Conservation (phyloP, 2,888 invertebrate genomes). For the Chrysolina americana region DNA sequence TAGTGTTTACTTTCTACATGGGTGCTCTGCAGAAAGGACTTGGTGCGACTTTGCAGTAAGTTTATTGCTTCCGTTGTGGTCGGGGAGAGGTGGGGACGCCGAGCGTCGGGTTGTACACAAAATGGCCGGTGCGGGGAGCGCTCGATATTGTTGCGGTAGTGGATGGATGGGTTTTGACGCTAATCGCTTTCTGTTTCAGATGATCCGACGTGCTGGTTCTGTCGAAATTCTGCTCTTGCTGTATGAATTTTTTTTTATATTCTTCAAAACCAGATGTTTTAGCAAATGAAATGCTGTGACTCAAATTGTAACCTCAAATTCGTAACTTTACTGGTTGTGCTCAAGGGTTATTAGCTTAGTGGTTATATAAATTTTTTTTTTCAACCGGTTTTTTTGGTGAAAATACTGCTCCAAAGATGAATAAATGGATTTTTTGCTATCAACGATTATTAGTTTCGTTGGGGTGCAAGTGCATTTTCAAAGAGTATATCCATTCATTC, state of each 20-base stretch:
- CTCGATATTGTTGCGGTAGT: constrained; percentile 40
- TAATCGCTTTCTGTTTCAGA: constrained; percentile 4
- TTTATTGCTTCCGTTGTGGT: constrained; percentile 29
- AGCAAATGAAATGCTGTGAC: too few relatives aligned
- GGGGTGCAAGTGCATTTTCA: too few relatives aligned
- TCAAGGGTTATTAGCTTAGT: too few relatives aligned
- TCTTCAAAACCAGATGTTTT: not conserved
- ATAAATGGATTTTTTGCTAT: too few relatives aligned
- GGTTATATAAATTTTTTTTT: too few relatives aligned
- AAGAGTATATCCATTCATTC: too few relatives aligned
- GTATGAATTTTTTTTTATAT: not conserved
- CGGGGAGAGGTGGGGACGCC: constrained; percentile 15
- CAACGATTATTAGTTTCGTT: too few relatives aligned
- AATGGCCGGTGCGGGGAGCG: constrained; percentile 35
- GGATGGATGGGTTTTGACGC: not conserved
- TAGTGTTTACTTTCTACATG: not conserved
- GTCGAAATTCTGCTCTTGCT: not conserved
- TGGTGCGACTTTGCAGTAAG: constrained; percentile 35
- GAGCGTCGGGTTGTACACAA: constrained; percentile 30
- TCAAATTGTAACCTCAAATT: too few relatives aligned
- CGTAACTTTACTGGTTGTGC: too few relatives aligned
- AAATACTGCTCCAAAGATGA: too few relatives aligned
- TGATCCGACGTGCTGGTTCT: not conserved
- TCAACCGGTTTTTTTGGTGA: too few relatives aligned
- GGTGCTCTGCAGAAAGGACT: constrained; percentile 4